Evolutionary conservation across 92 coral and sea anemone genomes (phyloP).

Genomic region (Micromussa lordhowensis): DNA sequence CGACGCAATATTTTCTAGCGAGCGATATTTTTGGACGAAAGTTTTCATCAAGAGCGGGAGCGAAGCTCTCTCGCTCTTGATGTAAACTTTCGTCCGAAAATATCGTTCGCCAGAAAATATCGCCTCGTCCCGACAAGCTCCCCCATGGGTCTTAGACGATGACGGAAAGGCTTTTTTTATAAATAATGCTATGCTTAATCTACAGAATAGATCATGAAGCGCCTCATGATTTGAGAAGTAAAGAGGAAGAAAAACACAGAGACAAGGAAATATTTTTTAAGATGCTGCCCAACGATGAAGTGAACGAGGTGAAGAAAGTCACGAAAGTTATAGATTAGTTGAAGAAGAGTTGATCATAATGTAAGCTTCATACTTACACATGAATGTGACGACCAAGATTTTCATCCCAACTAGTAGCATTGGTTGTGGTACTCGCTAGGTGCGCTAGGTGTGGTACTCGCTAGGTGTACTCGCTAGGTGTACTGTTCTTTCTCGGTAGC

Average conservation of each 20-base stretch:
- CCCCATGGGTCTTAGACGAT: too few relatives aligned
- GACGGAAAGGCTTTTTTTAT: neutral
- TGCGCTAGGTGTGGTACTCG: too few relatives aligned
- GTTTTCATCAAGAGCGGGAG: too few relatives aligned
- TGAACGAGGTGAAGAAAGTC: neutral
- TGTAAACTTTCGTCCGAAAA: too few relatives aligned
- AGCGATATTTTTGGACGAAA: too few relatives aligned
- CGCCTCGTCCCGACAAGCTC: too few relatives aligned
- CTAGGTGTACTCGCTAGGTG: neutral
- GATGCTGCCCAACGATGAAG: neutral
- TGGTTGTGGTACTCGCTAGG: neutral
- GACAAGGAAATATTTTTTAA: slow-evolving; percentile 18
- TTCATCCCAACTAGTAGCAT: neutral
- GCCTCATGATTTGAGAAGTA: neutral
- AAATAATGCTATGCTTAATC: neutral
- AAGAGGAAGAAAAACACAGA: neutral
- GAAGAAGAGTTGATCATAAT: neutral
- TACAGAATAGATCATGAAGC: slow-evolving; percentile 9
- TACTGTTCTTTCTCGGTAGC: neutral
- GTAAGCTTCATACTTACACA: neutral
- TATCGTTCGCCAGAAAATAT: too few relatives aligned
- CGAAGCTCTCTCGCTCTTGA: too few relatives aligned
- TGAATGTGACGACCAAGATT: neutral
- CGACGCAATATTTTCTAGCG: too few relatives aligned
- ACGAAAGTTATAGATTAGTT: neutral